phyloP scores from a whole-genome alignment of 64 coral and sea anemone species.

The Montipora sp. region DNA sequence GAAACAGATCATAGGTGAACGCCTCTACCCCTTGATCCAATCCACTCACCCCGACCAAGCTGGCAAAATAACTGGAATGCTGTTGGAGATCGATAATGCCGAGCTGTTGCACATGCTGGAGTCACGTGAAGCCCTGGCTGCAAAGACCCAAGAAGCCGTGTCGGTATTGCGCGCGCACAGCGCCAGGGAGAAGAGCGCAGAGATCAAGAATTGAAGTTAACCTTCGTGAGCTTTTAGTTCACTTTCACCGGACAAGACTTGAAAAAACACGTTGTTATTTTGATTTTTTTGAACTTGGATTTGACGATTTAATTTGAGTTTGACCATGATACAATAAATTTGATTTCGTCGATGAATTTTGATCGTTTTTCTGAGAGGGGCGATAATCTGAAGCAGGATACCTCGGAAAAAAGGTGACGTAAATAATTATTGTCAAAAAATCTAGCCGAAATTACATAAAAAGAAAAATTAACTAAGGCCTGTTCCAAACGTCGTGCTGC shows the following conservation, averaged over 20 bases:
- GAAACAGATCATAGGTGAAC: constrained; percentile 96
- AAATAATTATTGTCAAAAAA: too few species aligned
- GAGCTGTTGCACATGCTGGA: constrained; percentile 96
- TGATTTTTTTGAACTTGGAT: constrained; percentile 8
- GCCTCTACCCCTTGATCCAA: constrained; percentile 86
- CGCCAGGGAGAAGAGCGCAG: constrained; percentile 66
- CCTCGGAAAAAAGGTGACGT: too few species aligned
- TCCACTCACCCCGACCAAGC: constrained; percentile 80
- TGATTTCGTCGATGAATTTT: not conserved
- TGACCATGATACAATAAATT: not conserved
- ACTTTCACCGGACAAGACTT: constrained; percentile 42
- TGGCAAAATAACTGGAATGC: constrained; percentile 95
- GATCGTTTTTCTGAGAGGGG: not conserved
- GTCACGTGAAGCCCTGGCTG: constrained; percentile 79
- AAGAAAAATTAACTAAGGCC: too few species aligned
- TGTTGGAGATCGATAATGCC: constrained; percentile 96
- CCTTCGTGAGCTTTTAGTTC: not conserved
- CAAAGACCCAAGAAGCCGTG: constrained; percentile 87
- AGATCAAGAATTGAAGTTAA: constrained; percentile 43
- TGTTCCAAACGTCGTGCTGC: too few species aligned
- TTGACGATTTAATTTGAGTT: not conserved
- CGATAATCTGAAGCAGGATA: too few species aligned
- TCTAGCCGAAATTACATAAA: too few species aligned
- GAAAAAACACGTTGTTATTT: not conserved
- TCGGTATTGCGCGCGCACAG: constrained; percentile 77